A percentile compares a stretch with the other conserved stretches of the same genome.
These are phyloP conservation scores for Porites lobata DNA, from an alignment of 92 coral and sea anemone species.

Conservation along the genomic window DNA sequence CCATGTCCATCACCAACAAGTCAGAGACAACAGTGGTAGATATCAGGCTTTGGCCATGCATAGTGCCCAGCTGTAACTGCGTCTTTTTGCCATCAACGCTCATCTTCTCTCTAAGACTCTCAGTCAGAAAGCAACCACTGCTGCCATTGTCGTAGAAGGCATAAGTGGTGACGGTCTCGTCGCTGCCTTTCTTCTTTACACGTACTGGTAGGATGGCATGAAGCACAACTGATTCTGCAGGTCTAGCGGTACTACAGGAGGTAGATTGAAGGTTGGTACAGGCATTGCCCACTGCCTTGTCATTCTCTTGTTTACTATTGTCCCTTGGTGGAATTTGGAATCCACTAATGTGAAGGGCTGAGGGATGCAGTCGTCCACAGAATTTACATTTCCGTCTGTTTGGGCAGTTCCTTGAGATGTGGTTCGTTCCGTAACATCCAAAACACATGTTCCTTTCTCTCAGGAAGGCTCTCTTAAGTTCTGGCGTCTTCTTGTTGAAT, in stretches of 20 bases:
- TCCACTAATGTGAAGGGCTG: constrained; percentile 73
- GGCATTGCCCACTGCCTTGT: constrained; percentile 28
- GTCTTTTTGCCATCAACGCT: constrained; percentile 4
- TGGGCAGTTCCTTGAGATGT: too few species aligned
- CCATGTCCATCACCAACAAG: not conserved
- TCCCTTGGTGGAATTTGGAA: constrained; percentile 19
- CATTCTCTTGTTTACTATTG: constrained; percentile 22
- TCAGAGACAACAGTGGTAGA: constrained; percentile 30
- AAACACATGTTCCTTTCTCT: too few species aligned
- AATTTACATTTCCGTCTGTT: constrained; percentile 37
- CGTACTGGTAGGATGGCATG: constrained; percentile 78
- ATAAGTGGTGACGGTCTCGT: too few species aligned
- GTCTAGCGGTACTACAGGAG: not conserved
- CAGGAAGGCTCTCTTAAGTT: too few species aligned
- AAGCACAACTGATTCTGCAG: constrained; percentile 15
- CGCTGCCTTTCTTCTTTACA: too few species aligned
- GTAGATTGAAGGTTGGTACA: constrained; percentile 7
- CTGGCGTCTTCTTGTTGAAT: too few species aligned
- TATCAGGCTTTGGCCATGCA: constrained; percentile 61
- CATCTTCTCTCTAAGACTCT: too few species aligned
- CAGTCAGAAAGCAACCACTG: too few species aligned
- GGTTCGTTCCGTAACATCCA: too few species aligned
- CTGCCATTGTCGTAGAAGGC: too few species aligned
- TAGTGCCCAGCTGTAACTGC: not conserved
- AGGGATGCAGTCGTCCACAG: constrained; percentile 62